These are phyloP conservation scores for Hesperia comma DNA, from an alignment of 2,888 invertebrate species.

Conservation along the genomic window DNA sequence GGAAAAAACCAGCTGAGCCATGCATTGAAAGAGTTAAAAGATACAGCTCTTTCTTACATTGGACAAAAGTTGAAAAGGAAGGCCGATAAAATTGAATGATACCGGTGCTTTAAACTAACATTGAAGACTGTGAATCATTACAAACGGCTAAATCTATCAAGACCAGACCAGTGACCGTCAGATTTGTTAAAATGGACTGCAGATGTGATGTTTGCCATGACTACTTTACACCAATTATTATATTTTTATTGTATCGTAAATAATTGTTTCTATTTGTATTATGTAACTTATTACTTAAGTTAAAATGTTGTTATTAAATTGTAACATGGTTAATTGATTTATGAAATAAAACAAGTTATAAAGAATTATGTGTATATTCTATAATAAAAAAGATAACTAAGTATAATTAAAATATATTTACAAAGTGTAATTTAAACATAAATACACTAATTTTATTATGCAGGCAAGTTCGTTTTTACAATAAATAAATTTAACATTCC, in stretches of 20 bases:
- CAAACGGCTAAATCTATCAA: too few species aligned
- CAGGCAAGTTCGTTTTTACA: conserved; percentile 80
- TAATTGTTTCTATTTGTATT: too few species aligned
- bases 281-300: too few species aligned
- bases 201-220: too few species aligned
- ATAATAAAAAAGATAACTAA: conserved; percentile 64
- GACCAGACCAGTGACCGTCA: too few species aligned
- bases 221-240: neutral
- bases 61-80: conserved; percentile 15
- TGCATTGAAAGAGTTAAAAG: conserved; percentile 16
- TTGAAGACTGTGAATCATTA: too few species aligned
- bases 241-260: neutral
- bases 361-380: conserved; percentile 60
- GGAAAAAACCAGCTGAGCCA: conserved; percentile 16
- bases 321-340: neutral
- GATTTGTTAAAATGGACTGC: too few species aligned
- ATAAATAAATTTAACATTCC: conserved; percentile 73
- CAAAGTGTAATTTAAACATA: conserved; percentile 60
- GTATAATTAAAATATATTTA: conserved; percentile 72
- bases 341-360: conserved; percentile 28
- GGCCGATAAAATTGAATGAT: neutral
- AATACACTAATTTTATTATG: conserved; percentile 75
- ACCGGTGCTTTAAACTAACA: neutral
- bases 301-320: neutral
- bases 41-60: conserved; percentile 5